Evolutionary conservation across 1,140 invertebrate genomes (phyloP).

Genomic region (Drosophila dunni): DNA sequence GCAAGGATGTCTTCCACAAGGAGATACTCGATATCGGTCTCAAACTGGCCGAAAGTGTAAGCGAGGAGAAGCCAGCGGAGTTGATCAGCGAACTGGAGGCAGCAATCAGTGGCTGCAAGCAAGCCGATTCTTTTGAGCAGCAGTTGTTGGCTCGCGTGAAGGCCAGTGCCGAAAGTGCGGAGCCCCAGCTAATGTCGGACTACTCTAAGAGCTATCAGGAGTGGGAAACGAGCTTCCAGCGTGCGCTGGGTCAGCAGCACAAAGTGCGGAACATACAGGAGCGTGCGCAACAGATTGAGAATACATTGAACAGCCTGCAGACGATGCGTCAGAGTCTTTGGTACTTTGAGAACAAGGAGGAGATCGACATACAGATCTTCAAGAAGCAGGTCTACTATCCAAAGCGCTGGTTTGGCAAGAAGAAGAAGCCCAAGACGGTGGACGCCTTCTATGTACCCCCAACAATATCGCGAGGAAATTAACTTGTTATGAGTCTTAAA

Average conservation of each 20-base stretch:
- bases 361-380: slow-evolving; percentile 90
- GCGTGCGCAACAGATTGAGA: slow-evolving; percentile 86
- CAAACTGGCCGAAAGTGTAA: slow-evolving; percentile 39
- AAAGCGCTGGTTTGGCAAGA: slow-evolving; percentile 84
- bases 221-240: slow-evolving; percentile 50
- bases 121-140: slow-evolving; percentile 30
- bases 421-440: slow-evolving; percentile 84
- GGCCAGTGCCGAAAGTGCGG: slow-evolving; percentile 85
- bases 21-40: slow-evolving; percentile 83
- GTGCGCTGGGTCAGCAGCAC: slow-evolving; percentile 27
- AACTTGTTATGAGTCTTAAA: slow-evolving; percentile 33
- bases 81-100: slow-evolving; percentile 33
- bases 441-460: slow-evolving; percentile 90
- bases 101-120: slow-evolving; percentile 15
- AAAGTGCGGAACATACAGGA: slow-evolving; percentile 28
- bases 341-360: slow-evolving; percentile 91
- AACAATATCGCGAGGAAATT: slow-evolving; percentile 84
- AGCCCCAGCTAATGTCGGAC: slow-evolving; percentile 87
- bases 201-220: slow-evolving; percentile 73
- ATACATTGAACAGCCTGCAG: slow-evolving; percentile 87
- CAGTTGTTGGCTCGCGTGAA: slow-evolving; percentile 41
- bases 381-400: slow-evolving; percentile 85
- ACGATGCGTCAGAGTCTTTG: slow-evolving; percentile 89
- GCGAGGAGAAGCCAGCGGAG: slow-evolving; percentile 17
- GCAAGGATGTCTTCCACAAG: slow-evolving; percentile 43